A percentile compares a stretch with the other conserved stretches of the same genome.
phyloP scores from a whole-genome alignment of 2,113 vertebrate species.

The Natator depressus region DNA sequence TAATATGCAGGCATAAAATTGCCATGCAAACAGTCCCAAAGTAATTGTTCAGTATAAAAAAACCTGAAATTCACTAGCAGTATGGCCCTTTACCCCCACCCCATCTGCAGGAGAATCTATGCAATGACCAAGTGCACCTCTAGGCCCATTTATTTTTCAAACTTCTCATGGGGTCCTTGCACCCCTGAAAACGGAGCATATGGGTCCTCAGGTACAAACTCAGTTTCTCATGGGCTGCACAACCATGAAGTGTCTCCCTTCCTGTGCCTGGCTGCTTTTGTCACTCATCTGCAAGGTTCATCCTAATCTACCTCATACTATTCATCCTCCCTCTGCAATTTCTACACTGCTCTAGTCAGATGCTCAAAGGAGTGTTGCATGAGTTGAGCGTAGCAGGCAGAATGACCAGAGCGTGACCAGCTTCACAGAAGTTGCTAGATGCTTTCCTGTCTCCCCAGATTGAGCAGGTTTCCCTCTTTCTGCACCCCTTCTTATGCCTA shows the following conservation, averaged over 20 bases:
- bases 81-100: not conserved
- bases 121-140: not conserved
- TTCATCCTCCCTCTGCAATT: accelerated
- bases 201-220: not conserved
- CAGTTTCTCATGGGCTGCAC: not conserved
- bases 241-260: not conserved
- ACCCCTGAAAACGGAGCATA: not conserved
- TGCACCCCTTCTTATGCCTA: not conserved
- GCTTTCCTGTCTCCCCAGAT: not conserved
- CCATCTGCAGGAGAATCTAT: not conserved
- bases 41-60: not conserved
- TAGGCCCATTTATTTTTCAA: not conserved
- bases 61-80: not conserved
- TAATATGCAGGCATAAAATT: not conserved
- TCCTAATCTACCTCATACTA: not conserved
- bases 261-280: not conserved
- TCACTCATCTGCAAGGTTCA: not conserved
- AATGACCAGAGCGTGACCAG: not conserved
- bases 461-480: not conserved
- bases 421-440: not conserved
- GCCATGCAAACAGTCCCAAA: not conserved
- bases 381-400: not conserved
- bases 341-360: not conserved
- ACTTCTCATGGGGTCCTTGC: not conserved
- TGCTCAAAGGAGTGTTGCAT: not conserved